Conservation (phyloP, 2,113 vertebrate genomes). For the Strix aluco region DNA sequence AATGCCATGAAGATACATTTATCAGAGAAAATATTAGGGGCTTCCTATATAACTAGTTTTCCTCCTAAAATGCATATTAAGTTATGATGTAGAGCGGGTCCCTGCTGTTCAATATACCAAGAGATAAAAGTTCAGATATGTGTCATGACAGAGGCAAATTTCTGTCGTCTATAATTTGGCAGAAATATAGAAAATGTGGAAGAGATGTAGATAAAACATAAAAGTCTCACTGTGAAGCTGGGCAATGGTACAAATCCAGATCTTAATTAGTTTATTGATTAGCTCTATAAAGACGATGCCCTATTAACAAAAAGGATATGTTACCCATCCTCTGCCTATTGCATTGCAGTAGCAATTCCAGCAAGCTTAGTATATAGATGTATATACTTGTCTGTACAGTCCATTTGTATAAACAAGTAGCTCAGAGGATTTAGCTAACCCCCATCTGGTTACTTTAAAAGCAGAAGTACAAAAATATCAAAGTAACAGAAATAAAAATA, state of each 20-base stretch:
- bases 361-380: background rate
- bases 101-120: background rate
- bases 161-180: background rate
- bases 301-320: background rate
- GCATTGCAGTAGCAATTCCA: background rate
- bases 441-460: constrained; percentile 39
- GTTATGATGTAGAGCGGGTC: background rate
- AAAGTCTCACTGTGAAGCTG: background rate
- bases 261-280: constrained; percentile 43
- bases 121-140: background rate
- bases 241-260: background rate
- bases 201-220: background rate
- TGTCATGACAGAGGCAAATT: background rate
- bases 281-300: background rate
- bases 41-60: background rate
- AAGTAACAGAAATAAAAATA: background rate
- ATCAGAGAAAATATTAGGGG: background rate
- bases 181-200: background rate
- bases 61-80: background rate
- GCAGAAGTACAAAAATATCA: constrained; percentile 24
- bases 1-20: background rate
- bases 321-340: background rate
- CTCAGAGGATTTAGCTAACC: constrained; percentile 41
- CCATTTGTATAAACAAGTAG: constrained; percentile 25
- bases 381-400: background rate